Evolutionary conservation across 1,140 invertebrate genomes (phyloP).

Genomic region (Zaprionus camerounensis): DNA sequence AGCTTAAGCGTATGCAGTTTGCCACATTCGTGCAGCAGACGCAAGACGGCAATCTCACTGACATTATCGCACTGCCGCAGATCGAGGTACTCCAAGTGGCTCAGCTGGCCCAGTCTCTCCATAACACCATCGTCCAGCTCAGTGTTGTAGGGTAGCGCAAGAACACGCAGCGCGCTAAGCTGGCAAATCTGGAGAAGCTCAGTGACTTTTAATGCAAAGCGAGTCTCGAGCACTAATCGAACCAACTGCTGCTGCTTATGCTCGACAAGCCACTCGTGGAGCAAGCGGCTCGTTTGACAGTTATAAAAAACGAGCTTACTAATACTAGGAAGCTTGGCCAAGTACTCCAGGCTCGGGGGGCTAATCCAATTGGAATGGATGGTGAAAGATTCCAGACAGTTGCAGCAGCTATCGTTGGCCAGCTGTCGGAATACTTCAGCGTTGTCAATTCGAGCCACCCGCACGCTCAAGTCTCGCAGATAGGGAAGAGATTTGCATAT

Average conservation of each 20-base stretch:
- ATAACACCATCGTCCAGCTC: neutral
- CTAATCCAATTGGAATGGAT: neutral
- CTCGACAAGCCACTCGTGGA: neutral
- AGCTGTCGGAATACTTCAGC: neutral
- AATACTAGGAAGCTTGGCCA: slow-evolving; percentile 13
- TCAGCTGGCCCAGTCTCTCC: neutral
- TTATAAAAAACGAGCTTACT: neutral
- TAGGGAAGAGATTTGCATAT: slow-evolving; percentile 1
- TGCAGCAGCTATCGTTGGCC: neutral
- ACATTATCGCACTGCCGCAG: neutral
- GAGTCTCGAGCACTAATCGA: neutral
- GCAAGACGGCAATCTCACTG: neutral
- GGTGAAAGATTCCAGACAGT: neutral
- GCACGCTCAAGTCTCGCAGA: neutral
- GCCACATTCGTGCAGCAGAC: neutral
- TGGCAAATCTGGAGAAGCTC: neutral
- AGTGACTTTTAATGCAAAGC: neutral
- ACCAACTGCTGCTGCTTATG: neutral
- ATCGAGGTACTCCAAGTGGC: neutral
- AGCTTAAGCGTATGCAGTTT: slow-evolving; percentile 3
- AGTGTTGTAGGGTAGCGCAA: neutral
- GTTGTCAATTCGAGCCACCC: too few relatives aligned
- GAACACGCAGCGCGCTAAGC: slow-evolving; percentile 4
- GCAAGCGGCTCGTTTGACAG: neutral
- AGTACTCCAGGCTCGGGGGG: neutral